Conservation (phyloP, 1,140 invertebrate genomes). For the Magallana gigas region DNA sequence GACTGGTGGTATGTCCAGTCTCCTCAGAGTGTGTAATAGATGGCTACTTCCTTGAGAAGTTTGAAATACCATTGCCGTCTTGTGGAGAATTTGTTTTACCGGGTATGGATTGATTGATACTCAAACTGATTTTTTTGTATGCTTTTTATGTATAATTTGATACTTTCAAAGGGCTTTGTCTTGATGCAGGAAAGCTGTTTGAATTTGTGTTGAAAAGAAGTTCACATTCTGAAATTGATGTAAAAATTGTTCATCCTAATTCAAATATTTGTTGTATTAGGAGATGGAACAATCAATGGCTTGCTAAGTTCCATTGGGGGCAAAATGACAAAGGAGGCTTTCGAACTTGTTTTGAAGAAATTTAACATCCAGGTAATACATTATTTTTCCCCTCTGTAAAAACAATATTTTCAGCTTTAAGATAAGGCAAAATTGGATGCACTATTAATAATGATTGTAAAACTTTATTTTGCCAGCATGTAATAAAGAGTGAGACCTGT, state of each 20-base stretch:
- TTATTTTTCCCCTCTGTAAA: not conserved
- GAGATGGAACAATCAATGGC: conserved; percentile 53
- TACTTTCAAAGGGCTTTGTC: too few species aligned
- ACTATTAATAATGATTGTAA: too few species aligned
- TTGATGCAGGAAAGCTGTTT: too few species aligned
- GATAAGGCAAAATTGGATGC: not conserved
- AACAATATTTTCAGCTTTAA: not conserved
- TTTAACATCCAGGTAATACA: conserved; percentile 58
- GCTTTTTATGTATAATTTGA: not conserved
- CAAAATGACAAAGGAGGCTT: conserved; percentile 52
- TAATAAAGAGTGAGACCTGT: conserved; percentile 11
- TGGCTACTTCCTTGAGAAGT: conserved; percentile 37
- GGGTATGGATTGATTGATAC: conserved; percentile 42
- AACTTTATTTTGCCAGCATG: not conserved
- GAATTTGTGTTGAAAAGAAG: too few species aligned
- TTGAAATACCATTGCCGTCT: conserved; percentile 48
- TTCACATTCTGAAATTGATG: too few species aligned
- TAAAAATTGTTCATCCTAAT: not conserved
- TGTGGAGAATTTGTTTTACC: conserved; percentile 53
- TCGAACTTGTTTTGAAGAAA: conserved; percentile 55
- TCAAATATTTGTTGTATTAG: conserved; percentile 31
- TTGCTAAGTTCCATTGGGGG: conserved; percentile 53
- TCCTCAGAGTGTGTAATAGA: conserved; percentile 42
- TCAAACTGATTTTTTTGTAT: not conserved
- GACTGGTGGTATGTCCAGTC: conserved; percentile 43